Conservation (phyloP, 2,113 vertebrate species). For the Phrynocephalus versicolor region DNA sequence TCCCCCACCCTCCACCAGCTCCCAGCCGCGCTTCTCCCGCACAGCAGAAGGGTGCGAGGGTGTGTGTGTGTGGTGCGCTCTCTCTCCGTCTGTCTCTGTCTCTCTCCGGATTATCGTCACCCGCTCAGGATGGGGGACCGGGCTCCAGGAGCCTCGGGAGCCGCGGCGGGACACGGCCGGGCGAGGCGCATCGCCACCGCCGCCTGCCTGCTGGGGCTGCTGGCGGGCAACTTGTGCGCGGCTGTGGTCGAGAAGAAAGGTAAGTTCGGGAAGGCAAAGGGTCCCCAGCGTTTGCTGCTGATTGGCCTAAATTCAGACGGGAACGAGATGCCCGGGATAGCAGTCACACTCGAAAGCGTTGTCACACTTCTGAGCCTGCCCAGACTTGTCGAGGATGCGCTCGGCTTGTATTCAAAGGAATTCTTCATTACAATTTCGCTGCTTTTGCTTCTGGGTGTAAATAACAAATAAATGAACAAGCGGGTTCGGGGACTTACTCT, state of each 20-base stretch:
- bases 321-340: not conserved
- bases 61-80: too few relatives aligned
- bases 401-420: not conserved
- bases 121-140: constrained; percentile 30
- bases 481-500: not conserved
- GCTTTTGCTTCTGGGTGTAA: not conserved
- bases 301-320: fast-evolving
- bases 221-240: not conserved
- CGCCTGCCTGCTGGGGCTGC: not conserved
- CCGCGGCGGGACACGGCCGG: constrained; percentile 25
- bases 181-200: constrained; percentile 37
- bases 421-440: not conserved
- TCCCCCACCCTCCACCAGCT: not conserved
- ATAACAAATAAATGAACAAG: too few relatives aligned
- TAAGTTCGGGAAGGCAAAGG: not conserved
- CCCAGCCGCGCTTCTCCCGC: not conserved
- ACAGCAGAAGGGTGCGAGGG: not conserved
- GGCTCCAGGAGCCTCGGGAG: not conserved
- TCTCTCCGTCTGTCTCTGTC: too few relatives aligned
- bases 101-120: not conserved
- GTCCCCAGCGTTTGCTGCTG: not conserved
- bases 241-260: constrained; percentile 33
- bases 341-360: not conserved
- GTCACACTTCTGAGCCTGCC: not conserved
- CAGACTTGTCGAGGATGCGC: not conserved